Evolutionary conservation across 2,888 invertebrate genomes (phyloP), one percentile per base, ranked within the genome.

Genomic region (Lampropteryx suffumata): DNA sequence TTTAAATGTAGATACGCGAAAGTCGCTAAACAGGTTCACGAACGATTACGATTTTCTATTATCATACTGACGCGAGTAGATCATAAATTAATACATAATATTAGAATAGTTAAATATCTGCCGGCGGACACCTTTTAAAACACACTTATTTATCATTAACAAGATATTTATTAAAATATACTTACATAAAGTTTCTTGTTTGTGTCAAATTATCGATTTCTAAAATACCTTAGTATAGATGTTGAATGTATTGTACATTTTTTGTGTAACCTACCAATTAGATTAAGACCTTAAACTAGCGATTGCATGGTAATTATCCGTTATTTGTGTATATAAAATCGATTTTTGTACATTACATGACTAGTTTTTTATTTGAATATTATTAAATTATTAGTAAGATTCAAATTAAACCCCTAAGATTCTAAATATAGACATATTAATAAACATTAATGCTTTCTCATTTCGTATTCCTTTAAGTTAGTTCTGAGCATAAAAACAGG

Each of bases 371-470:
- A 84, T 86, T 89, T 88, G 84, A 86, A 76, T 79, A 81, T 83
- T 79, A 71, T 73, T 72, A 64, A 71, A 57, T 56, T 71, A 56
- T 66, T 81, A 82, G 74, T 78, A 86, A 85, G 83, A 75, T 76
- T 89, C 84, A 86, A 89, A 88, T 81, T 86, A 82, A 82, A 82
- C 70, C 69, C 76, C 74, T 87, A 89, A 88, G 89, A 82, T 79
- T 81, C 81, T 78, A 81, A 87, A 87, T 87, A 89, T 86, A 88
- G 84, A 79, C 72, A 74, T 79, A 82, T 76, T 81, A 77, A 78
- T 71, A 61, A 39, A 69, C 62, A 41, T 57, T 34, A 59, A 52
- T 54, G 61, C 61, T 71, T 69, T 59, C 53, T 69, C 55, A 59
- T 56, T 55, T 50, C 26, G 13, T 35, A 40, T 10, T 33, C 33